Evolutionary conservation across 2,797 vertebrate genomes (phyloP), one percentile per base, ranked within the genome.

Genomic region (Oryzias sinensis): DNA sequence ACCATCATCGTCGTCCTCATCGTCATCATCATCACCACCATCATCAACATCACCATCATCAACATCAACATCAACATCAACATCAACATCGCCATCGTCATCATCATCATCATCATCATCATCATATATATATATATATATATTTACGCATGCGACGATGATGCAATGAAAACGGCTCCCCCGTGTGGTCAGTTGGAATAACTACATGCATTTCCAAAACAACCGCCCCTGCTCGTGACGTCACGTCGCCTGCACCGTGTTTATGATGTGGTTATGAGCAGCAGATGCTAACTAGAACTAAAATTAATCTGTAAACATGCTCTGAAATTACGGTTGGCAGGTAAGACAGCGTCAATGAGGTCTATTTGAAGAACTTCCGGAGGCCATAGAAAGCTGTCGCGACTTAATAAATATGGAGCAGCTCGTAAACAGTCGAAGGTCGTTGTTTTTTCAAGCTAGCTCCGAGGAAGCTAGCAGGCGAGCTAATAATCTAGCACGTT

Each of bases 231-330:
- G n/a, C 8, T 4, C 43, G 14, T 84, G 78, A 89, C 86, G 88
- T 84, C 70, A 83, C 65, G 4, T 7, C 54, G 49, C 18, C 29
- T 14, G 52, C n/a, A 47, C 67, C 48, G 74, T 85, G 80, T 84
- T 86, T 82, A 49, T 82, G 74, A 68, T 84, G 80, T 71, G 66
- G 56, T 48, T 63, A 72, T 67, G 55, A 68, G 65, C 52, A 75
- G 77, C 41, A 73, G 79, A 76, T 56, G 80, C 82, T 80, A 75
- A 62, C 76, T 60, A 73, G 79, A 77, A 22, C 33, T 2, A 49
- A 76, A 37, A 56, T 58, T 70, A 53, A 59, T 73, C 77, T 46
- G 29, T 61, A 80, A 86, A 77, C 74, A 91, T 91, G 89, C 75
- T 80, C 59, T 90, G 83, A 91, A 33, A 70, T 43, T 4, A 45